Evolutionary conservation across 2,888 invertebrate species (phyloP), one percentile per base, ranked within the genome.

Genomic region (Melieria crassipennis): DNA sequence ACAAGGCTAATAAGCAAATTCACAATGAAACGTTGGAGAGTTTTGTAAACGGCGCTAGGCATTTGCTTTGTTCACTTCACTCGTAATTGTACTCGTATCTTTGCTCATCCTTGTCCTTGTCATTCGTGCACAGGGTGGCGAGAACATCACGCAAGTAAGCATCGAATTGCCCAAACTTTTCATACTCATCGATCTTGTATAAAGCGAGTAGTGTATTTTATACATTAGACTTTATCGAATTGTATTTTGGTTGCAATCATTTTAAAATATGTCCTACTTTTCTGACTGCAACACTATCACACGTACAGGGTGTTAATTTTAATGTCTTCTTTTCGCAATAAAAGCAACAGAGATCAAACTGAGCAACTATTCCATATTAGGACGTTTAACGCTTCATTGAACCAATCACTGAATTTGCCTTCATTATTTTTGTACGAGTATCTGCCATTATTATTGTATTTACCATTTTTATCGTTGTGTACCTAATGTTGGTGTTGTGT

Each of bases 81-180:
- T 30, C 30, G 30, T 30, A 30, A 30, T 10, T 65, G 30, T 65
- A n/a, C 16, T 7, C 47, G 46, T 11, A 55, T 56, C 43, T 58
- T 48, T 6, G 4, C 16, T 16, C 0, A 43, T 61, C 47, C 48
- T 50, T 2, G 30, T 30, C 30, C 30, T 67, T 60, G 13, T 67
- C 60, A 45, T 60, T 16, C 43, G 5, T 43, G n/a, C 60, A 78
- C 88, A 93, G 93, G 93, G 88, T 92, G 91, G 88, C 91, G 91
- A 88, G 93, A 93, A 85, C 89, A 92, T 80, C 92, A 93, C 80
- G 90, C 93, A 87, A 93, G 93, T 93, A 90, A 93, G 93, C 89
- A 73, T 46, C n/a, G 52, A 45, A 16, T 68, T 13, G 42, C n/a
- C 47, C 5, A 42, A 65, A 45, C 7, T 10, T 65, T 55, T 13